Evolutionary conservation across 2,113 vertebrate genomes (phyloP).

Genomic region (Laticauda laticaudata): DNA sequence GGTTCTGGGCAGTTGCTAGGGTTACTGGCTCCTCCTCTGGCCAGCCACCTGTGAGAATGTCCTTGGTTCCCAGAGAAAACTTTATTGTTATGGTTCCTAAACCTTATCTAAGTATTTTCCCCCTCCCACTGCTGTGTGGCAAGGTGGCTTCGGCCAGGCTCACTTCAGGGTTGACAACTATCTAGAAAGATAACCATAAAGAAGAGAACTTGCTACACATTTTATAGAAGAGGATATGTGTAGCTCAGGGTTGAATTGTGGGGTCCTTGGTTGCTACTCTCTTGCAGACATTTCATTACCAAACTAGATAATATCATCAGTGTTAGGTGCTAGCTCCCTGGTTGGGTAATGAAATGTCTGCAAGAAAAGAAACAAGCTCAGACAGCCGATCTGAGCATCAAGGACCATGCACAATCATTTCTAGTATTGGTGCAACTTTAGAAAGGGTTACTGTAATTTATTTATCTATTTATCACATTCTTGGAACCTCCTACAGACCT

Average conservation of each 20-base stretch:
- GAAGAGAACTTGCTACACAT: background rate
- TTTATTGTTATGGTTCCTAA: too few species aligned
- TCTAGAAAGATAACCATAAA: background rate
- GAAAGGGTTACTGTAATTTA: background rate
- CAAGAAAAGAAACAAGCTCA: background rate
- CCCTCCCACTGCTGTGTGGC: too few species aligned
- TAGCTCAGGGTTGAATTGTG: background rate
- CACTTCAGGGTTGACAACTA: too few species aligned
- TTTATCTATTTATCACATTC: background rate
- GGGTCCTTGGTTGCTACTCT: background rate
- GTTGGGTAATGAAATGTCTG: background rate
- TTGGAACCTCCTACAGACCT: background rate
- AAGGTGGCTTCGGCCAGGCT: too few species aligned
- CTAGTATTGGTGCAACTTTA: background rate
- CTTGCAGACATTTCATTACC: background rate
- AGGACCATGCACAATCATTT: background rate
- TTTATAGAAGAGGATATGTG: background rate
- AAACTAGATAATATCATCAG: background rate
- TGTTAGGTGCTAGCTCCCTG: background rate
- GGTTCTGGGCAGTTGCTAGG: too few species aligned
- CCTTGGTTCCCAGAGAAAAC: too few species aligned
- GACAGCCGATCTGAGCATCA: background rate
- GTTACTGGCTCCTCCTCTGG: too few species aligned
- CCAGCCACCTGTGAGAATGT: too few species aligned
- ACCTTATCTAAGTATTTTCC: too few species aligned